Percentiles rank a stretch among this genome's conserved stretches.
Conservation (phyloP, 1,140 invertebrate genomes). For the Eciton burchellii region DNA sequence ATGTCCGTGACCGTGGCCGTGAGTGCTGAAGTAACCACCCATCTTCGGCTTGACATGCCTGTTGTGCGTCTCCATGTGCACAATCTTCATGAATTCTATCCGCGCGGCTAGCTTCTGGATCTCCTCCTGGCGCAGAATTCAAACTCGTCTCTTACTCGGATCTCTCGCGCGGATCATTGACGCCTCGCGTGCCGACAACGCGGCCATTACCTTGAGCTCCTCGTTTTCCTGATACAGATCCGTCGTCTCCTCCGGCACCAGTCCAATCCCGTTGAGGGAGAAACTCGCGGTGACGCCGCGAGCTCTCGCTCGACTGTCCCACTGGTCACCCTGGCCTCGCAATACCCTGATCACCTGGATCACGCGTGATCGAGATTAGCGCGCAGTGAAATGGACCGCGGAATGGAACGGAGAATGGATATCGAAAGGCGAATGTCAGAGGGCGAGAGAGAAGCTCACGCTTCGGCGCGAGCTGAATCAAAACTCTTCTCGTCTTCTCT, state of each 20-base stretch:
- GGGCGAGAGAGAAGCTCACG: too few relatives aligned
- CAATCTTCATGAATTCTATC: conserved; percentile 97
- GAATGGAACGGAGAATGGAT: too few relatives aligned
- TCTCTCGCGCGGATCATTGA: too few relatives aligned
- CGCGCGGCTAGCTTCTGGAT: conserved; percentile 95
- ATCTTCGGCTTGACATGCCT: conserved; percentile 93
- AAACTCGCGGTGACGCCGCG: conserved; percentile 93
- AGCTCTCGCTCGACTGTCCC: conserved; percentile 92
- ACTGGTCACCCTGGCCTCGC: conserved; percentile 93
- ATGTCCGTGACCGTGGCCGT: conserved; percentile 74
- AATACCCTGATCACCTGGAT: conserved; percentile 91
- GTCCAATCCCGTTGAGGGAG: conserved; percentile 93
- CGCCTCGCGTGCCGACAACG: too few relatives aligned
- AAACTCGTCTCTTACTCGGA: neutral
- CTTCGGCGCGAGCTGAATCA: too few relatives aligned
- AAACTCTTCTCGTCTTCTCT: too few relatives aligned
- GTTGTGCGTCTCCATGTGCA: conserved; percentile 96
- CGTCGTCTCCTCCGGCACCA: conserved; percentile 92
- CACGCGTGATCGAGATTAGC: neutral
- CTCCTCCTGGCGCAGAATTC: conserved; percentile 89
- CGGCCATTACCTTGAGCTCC: conserved; percentile 91
- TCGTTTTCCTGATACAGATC: conserved; percentile 96
- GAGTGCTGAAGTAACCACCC: conserved; percentile 90
- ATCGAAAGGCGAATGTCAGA: too few relatives aligned
- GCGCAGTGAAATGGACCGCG: too few relatives aligned